These are phyloP conservation scores for Engraulis encrasicolus DNA, from an alignment of 2,113 vertebrate species.

Conservation along the genomic window DNA sequence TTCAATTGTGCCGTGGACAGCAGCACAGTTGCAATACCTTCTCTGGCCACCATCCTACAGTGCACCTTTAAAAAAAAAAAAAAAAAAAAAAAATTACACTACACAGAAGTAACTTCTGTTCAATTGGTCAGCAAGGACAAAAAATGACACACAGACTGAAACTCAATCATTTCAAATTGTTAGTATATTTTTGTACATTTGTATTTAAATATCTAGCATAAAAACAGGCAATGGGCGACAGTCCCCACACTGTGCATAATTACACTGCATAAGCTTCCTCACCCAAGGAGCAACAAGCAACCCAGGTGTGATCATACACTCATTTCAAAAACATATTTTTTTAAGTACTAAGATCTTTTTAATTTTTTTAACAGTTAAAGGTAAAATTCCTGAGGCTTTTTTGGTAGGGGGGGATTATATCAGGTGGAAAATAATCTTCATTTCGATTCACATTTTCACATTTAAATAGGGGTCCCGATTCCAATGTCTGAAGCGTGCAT, in stretches of 20 bases:
- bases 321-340: neutral
- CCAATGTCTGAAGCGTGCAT: conserved; percentile 3
- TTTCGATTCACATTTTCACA: neutral
- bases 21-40: too few species aligned
- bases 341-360: neutral
- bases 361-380: conserved; percentile 10
- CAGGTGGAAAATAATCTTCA: neutral
- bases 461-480: neutral
- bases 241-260: conserved; percentile 4
- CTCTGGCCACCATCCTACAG: too few species aligned
- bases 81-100: too few species aligned
- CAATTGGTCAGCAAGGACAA: neutral
- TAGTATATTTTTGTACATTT: conserved; percentile 50
- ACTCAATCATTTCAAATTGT: conserved; percentile 39
- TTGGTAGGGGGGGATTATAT: neutral
- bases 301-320: neutral
- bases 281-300: neutral
- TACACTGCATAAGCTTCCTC: neutral
- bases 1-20: too few species aligned
- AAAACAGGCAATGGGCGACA: conserved; percentile 32
- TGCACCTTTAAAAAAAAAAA: too few species aligned
- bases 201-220: conserved; percentile 62
- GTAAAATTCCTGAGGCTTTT: conserved; percentile 17
- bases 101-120: too few species aligned
- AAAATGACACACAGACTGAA: conserved; percentile 12